phyloP scores from a whole-genome alignment of 2,888 invertebrate species.

The Agapetus fuscipes region DNA sequence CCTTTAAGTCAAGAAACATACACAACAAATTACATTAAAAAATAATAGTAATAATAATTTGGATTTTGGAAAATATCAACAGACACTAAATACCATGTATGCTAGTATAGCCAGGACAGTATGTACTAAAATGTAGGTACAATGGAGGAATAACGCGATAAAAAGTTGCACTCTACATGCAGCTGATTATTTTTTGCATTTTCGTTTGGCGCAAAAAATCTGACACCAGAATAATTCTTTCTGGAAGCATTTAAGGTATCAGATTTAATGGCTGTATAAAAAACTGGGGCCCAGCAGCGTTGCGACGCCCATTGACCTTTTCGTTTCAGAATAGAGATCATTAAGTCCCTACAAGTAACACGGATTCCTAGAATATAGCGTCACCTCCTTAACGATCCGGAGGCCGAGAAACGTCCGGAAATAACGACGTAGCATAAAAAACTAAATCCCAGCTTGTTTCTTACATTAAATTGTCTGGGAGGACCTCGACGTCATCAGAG shows the following conservation, averaged over 20 bases:
- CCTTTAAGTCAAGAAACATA: conserved; percentile 21
- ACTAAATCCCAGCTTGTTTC: conserved; percentile 12
- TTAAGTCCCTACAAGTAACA: background rate
- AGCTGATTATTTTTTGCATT: background rate
- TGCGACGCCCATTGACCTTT: background rate
- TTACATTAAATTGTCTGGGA: conserved; percentile 4
- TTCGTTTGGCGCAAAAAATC: too few species aligned
- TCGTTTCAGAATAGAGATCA: background rate
- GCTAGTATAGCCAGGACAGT: too few species aligned
- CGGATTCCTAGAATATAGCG: conserved; percentile 1
- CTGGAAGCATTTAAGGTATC: too few species aligned
- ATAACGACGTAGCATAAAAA: conserved; percentile 7
- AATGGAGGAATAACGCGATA: background rate
- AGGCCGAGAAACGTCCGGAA: conserved; percentile 5
- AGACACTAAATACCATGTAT: too few species aligned
- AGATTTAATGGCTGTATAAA: too few species aligned
- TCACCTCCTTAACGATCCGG: conserved; percentile 11
- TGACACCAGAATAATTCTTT: too few species aligned
- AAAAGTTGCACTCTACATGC: too few species aligned
- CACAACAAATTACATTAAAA: conserved; percentile 2
- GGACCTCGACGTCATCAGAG: background rate
- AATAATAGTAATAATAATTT: conserved; percentile 2
- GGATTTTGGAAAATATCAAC: too few species aligned
- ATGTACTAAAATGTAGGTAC: too few species aligned
- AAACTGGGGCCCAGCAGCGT: too few species aligned